Percentiles rank a stretch among this genome's conserved stretches.
phyloP scores from a whole-genome alignment of 2,797 vertebrate species.

The Gobio occitaniae region DNA sequence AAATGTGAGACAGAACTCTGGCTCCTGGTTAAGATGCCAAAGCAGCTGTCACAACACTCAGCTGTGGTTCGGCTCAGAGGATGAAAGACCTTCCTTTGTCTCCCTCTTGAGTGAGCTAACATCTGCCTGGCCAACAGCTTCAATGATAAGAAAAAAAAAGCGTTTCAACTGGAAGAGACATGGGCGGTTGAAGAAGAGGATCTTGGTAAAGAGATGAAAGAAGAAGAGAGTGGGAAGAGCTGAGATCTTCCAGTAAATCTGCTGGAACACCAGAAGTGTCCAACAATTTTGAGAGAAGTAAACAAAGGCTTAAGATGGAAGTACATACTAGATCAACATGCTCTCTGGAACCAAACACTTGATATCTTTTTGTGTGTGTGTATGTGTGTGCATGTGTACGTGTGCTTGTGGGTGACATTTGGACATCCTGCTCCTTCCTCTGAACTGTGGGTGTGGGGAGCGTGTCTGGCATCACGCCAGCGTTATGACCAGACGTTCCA shows the following conservation, averaged over 20 bases:
- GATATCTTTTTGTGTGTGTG: slow-evolving; percentile 9
- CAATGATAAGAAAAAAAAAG: slow-evolving; percentile 30
- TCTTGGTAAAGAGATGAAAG: slow-evolving; percentile 41
- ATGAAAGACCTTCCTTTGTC: slow-evolving; percentile 45
- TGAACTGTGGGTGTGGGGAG: slow-evolving; percentile 17
- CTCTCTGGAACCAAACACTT: slow-evolving; percentile 29
- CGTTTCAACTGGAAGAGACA: neutral
- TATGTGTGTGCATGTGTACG: neutral
- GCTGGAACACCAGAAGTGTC: slow-evolving; percentile 6
- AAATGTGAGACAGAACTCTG: slow-evolving; percentile 47
- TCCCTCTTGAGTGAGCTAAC: slow-evolving; percentile 38
- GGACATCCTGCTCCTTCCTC: slow-evolving; percentile 19
- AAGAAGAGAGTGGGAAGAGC: slow-evolving; percentile 5
- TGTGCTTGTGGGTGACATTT: slow-evolving; percentile 24
- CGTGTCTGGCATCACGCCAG: slow-evolving; percentile 29
- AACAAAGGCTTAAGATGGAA: slow-evolving; percentile 28
- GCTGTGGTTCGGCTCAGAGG: slow-evolving; percentile 17
- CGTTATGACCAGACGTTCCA: slow-evolving; percentile 45
- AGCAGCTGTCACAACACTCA: slow-evolving; percentile 55
- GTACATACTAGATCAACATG: slow-evolving; percentile 1
- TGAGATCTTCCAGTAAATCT: slow-evolving; percentile 33
- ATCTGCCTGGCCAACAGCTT: slow-evolving; percentile 34
- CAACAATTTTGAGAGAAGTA: slow-evolving; percentile 36
- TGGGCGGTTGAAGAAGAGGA: neutral
- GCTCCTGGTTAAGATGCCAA: slow-evolving; percentile 50